These are phyloP conservation scores for Drosophila suboccidentalis DNA, from an alignment of 2,888 invertebrate genomes.

Conservation along the genomic window DNA sequence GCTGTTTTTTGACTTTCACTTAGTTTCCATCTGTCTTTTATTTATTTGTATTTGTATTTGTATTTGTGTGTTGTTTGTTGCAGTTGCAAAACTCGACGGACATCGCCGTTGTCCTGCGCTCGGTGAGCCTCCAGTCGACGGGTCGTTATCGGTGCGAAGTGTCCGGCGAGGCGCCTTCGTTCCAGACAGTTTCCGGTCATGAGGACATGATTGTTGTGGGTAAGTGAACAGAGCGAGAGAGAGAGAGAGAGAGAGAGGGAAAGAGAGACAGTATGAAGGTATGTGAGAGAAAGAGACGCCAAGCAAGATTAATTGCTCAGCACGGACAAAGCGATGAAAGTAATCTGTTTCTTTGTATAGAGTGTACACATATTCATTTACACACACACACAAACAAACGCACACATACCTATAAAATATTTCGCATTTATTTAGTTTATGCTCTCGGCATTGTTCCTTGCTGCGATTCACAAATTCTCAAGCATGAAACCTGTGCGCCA, in stretches of 20 bases:
- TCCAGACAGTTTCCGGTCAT: slow-evolving; percentile 91
- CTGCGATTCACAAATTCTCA: slow-evolving; percentile 81
- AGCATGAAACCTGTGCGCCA: slow-evolving; percentile 76
- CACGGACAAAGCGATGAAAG: slow-evolving; percentile 76
- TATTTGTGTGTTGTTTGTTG: slow-evolving; percentile 36
- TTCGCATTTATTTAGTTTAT: slow-evolving; percentile 81
- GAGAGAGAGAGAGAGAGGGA: background rate
- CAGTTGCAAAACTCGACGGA: slow-evolving; percentile 89
- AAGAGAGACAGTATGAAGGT: background rate
- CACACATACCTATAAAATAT: slow-evolving; percentile 67
- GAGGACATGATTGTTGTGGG: slow-evolving; percentile 91
- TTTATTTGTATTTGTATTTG: slow-evolving; percentile 6
- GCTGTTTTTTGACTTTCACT: slow-evolving; percentile 39
- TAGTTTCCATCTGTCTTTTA: slow-evolving; percentile 5
- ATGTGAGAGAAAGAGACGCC: slow-evolving; percentile 3
- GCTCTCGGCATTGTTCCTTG: slow-evolving; percentile 75
- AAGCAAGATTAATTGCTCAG: slow-evolving; percentile 77
- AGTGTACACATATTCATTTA: slow-evolving; percentile 17
- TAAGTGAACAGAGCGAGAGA: slow-evolving; percentile 85
- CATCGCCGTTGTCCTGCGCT: slow-evolving; percentile 88
- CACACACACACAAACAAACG: slow-evolving; percentile 7
- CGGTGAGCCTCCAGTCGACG: slow-evolving; percentile 90
- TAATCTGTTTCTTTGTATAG: slow-evolving; percentile 67
- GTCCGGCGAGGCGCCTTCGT: slow-evolving; percentile 91
- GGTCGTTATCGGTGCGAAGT: slow-evolving; percentile 92